phyloP scores from a whole-genome alignment of 1,140 invertebrate genomes.

The Nephila pilipes region DNA sequence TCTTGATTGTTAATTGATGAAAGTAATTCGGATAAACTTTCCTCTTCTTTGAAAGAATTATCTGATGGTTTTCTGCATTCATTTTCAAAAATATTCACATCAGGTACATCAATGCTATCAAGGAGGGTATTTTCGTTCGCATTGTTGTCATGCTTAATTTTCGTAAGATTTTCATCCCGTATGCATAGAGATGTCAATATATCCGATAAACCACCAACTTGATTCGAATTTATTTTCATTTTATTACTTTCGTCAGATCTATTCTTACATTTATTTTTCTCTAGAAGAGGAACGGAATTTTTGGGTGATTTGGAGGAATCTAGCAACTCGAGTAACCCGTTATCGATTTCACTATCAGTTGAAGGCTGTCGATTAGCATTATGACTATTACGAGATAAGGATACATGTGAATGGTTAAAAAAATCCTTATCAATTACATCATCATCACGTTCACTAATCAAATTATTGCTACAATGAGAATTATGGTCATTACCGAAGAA shows the following conservation, averaged over 20 bases:
- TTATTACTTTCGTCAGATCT: neutral
- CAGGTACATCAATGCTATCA: neutral
- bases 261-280: neutral
- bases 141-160: neutral
- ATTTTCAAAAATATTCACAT: neutral
- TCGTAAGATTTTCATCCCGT: neutral
- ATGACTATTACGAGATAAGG: neutral
- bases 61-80: neutral
- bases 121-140: neutral
- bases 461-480: neutral
- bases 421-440: conserved; percentile 19
- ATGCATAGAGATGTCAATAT: neutral
- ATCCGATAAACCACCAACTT: conserved; percentile 14
- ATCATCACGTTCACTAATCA: neutral
- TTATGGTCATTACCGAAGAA: neutral
- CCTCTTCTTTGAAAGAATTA: neutral
- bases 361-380: neutral
- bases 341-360: neutral
- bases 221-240: neutral
- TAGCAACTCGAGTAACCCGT: neutral
- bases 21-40: neutral
- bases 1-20: neutral
- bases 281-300: too few relatives aligned
- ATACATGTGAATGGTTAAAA: neutral
- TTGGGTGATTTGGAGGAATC: neutral